Evolutionary conservation across 2,797 vertebrate species (phyloP), one percentile per base, ranked within the genome.

Genomic region (Macrochelys suwanniensis): DNA sequence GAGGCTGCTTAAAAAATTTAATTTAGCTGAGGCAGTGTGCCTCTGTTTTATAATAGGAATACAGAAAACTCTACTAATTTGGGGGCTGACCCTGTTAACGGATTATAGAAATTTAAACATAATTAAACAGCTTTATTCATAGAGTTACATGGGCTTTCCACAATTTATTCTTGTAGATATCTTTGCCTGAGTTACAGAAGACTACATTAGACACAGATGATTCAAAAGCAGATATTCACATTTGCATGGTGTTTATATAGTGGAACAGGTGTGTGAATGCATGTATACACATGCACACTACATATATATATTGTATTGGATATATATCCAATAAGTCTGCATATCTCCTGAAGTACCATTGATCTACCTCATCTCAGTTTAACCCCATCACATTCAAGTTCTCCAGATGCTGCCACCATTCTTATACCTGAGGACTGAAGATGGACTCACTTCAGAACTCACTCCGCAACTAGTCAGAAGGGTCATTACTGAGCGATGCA

Each of bases 41-140:
- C 97, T 96, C 76, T 86, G 56, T 97, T 98, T 97, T 97, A 97
- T 97, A 98, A 98, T 93, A 95, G 86, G 96, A 97, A 96, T 96
- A 96, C 92, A 96, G 96, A 98, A 98, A 98, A 97, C 84, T 93
- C 91, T 96, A 96, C 93, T 98, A 98, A 98, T 98, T 98, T 98
- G 96, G 97, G 97, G 94, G 97, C 95, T 98, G 97, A 97, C 96
- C 96, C 95, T 97, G 91, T 97, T 98, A 98, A 98, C 95, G 97
- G 96, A 98, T 98, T 98, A 97, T 97, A 98, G 97, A 98, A 98
- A 98, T 98, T 97, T 98, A 98, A 98, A 98, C 95, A 97, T 97
- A 98, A 98, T 97, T 98, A 98, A 98, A 98, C 97, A 98, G 93
- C 92, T 98, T 98, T 97, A 98, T 97, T 98, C 92, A 95, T 95